Conservation (phyloP, 2,113 vertebrate species). For the Notothenia rossii region DNA sequence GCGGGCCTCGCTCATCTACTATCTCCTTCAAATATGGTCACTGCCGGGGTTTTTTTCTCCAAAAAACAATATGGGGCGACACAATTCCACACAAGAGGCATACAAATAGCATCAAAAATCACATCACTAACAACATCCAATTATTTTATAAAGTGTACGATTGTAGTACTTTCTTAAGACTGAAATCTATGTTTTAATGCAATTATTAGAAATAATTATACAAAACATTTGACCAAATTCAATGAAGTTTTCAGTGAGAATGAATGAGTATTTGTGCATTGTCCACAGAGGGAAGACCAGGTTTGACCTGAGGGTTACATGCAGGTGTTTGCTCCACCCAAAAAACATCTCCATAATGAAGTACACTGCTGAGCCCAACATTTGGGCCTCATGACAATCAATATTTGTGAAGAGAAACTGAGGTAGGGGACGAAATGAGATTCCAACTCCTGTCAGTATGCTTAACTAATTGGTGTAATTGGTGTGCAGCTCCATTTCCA, state of each 20-base stretch:
- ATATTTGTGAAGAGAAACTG: constrained; percentile 45
- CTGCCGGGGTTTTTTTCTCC: too few species aligned
- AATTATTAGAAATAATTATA: too few species aligned
- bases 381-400: constrained; percentile 46
- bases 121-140: too few species aligned
- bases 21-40: too few species aligned
- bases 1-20: too few species aligned
- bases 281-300: constrained; percentile 13
- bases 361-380: constrained; percentile 51
- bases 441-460: constrained; percentile 20
- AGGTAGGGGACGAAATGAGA: constrained; percentile 44
- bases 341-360: constrained; percentile 27
- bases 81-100: too few species aligned
- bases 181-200: too few species aligned
- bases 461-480: not conserved
- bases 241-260: constrained; percentile 1
- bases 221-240: not conserved
- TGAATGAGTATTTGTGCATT: not conserved
- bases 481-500: not conserved
- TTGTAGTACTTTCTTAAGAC: too few species aligned
- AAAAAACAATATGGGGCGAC: too few species aligned
- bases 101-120: too few species aligned
- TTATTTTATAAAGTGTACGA: too few species aligned
- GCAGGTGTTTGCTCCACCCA: constrained; percentile 31
- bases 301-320: constrained; percentile 31